Conservation (phyloP, 1,140 invertebrate species). For the Trichonephila clavata region DNA sequence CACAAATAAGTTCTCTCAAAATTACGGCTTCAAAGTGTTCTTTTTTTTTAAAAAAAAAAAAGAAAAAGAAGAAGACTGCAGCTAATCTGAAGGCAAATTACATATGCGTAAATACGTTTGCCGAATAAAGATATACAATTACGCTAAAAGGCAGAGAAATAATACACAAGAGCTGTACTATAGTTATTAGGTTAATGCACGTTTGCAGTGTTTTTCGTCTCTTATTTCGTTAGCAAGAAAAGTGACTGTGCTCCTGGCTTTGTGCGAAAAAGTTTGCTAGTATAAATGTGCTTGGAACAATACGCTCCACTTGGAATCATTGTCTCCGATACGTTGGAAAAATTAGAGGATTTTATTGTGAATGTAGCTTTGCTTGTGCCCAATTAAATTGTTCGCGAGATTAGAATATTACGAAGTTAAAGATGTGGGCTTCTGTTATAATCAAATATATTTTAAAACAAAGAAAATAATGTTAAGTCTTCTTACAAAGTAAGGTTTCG, state of each 20-base stretch:
- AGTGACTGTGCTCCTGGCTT: not conserved
- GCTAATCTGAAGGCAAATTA: no score
- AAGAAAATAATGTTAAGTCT: no score
- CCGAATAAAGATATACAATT: not conserved
- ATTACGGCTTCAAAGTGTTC: no score
- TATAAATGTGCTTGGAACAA: not conserved
- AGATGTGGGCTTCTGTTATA: no score
- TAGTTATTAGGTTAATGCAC: not conserved
- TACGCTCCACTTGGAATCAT: not conserved
- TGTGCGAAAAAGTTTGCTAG: not conserved
- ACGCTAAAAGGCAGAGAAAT: not conserved
- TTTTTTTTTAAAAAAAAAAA: no score
- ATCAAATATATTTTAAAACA: no score
- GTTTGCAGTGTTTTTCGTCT: not conserved
- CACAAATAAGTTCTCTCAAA: no score
- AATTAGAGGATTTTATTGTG: not conserved
- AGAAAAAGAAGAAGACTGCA: no score
- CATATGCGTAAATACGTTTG: not conserved
- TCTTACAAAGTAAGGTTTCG: no score
- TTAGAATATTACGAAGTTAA: no score
- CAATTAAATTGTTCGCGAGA: not conserved
- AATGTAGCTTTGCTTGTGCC: not conserved
- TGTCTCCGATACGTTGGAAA: not conserved
- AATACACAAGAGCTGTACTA: not conserved
- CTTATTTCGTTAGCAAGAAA: not conserved